Percentiles rank a stretch among this genome's conserved stretches.
These are phyloP conservation scores for Geodia barretti DNA, from an alignment of 37 sponge, comb jelly and placozoan species.

Conservation along the genomic window DNA sequence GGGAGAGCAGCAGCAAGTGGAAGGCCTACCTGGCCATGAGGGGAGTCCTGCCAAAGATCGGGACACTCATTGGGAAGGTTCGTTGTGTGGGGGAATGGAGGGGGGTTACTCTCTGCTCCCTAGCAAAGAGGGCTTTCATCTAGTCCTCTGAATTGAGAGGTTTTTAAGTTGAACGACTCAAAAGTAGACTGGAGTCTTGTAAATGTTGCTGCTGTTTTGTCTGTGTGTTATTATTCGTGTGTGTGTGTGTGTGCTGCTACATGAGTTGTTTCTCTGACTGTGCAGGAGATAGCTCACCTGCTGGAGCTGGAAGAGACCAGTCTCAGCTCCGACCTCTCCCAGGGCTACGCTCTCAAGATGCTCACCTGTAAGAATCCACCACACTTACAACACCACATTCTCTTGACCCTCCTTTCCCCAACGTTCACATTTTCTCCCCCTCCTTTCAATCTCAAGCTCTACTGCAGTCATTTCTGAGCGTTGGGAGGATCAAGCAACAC, in stretches of 20 bases:
- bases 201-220: no score
- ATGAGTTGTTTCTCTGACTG: neutral
- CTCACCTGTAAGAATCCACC: slow-evolving; percentile 41
- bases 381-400: neutral
- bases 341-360: slow-evolving; percentile 91
- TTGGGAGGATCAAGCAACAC: slow-evolving; percentile 64
- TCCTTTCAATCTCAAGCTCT: slow-evolving; percentile 31
- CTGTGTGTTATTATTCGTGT: no score
- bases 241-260: neutral
- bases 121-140: no score
- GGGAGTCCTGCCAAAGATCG: slow-evolving; percentile 73
- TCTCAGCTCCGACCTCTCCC: slow-evolving; percentile 87
- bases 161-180: no score
- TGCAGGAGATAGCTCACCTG: slow-evolving; percentile 71
- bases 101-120: no score
- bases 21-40: slow-evolving; percentile 77
- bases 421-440: neutral
- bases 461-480: slow-evolving; percentile 67
- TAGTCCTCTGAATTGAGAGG: no score
- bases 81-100: no score
- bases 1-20: slow-evolving; percentile 57
- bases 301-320: slow-evolving; percentile 78
- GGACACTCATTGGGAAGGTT: slow-evolving; percentile 51
- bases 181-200: no score
- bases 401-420: neutral